Percentiles rank a stretch among this genome's conserved stretches.
phyloP scores from a whole-genome alignment of 2,888 invertebrate species.

The Stegana nigrithorax region DNA sequence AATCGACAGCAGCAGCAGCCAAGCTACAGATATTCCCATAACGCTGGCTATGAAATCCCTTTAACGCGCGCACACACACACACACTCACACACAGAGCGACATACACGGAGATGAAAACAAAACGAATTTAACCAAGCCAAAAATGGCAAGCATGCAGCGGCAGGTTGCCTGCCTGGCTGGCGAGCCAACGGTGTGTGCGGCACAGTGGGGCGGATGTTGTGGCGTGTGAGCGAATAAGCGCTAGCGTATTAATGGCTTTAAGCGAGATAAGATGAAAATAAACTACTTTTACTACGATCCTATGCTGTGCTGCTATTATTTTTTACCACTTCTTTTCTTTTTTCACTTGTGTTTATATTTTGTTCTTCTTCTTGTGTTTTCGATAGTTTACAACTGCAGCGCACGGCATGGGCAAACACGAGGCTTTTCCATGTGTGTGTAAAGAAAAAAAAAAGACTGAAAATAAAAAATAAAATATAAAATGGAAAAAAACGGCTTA shows the following conservation, averaged over 20 bases:
- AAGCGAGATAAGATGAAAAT: slow-evolving; percentile 58
- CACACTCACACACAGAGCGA: no score
- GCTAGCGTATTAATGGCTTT: slow-evolving; percentile 59
- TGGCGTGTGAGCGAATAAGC: neutral
- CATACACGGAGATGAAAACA: no score
- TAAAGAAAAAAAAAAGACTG: no score
- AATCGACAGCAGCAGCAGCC: no score
- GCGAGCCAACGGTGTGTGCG: neutral
- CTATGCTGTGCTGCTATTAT: neutral
- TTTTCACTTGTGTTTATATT: neutral
- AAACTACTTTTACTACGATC: slow-evolving; percentile 52
- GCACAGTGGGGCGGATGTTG: neutral
- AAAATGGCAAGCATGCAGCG: neutral
- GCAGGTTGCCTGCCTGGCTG: neutral
- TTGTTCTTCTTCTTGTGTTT: neutral
- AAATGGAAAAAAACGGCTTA: neutral
- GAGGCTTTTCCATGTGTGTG: no score
- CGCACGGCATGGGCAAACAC: neutral
- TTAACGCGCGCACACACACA: slow-evolving; percentile 34
- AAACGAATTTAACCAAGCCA: slow-evolving; percentile 11
- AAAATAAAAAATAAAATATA: neutral
- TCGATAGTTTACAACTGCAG: neutral
- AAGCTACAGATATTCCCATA: no score
- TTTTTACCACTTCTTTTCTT: neutral
- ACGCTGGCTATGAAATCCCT: slow-evolving; percentile 24